Conservation (phyloP, 2,888 invertebrate species). For the Lapara coniferarum region DNA sequence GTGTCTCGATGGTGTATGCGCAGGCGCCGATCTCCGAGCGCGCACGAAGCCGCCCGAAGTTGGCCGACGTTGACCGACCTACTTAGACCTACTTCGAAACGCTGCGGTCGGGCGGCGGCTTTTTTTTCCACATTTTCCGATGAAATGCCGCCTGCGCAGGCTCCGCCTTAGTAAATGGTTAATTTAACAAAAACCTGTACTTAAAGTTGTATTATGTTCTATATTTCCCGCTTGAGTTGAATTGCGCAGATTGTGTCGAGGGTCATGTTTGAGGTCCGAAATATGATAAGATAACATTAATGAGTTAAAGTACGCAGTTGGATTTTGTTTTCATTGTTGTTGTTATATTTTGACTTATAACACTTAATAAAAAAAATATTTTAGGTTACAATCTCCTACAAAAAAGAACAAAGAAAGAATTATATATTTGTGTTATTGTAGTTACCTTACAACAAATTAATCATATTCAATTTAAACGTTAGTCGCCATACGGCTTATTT, state of each 20-base stretch:
- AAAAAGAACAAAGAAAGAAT: too few relatives aligned
- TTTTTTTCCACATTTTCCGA: slow-evolving; percentile 80
- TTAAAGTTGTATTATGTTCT: slow-evolving; percentile 24
- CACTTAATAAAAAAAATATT: too few relatives aligned
- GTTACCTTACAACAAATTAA: too few relatives aligned
- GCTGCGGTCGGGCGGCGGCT: slow-evolving; percentile 70
- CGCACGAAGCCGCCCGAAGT: slow-evolving; percentile 62
- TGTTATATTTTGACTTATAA: background rate
- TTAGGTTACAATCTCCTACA: too few relatives aligned
- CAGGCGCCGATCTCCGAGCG: slow-evolving; percentile 60
- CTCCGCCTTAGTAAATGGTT: slow-evolving; percentile 23
- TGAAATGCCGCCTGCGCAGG: slow-evolving; percentile 58
- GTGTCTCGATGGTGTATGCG: slow-evolving; percentile 70
- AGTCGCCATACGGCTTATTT: too few relatives aligned
- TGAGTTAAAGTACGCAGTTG: slow-evolving; percentile 31
- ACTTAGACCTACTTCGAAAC: slow-evolving; percentile 77
- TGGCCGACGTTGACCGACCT: slow-evolving; percentile 72
- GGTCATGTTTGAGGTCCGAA: slow-evolving; percentile 32
- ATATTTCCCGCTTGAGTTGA: slow-evolving; percentile 27
- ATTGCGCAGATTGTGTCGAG: slow-evolving; percentile 20
- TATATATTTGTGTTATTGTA: too few relatives aligned
- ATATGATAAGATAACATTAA: slow-evolving; percentile 32
- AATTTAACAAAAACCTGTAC: slow-evolving; percentile 25
- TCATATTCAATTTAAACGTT: too few relatives aligned
- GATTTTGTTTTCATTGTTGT: background rate